These are phyloP conservation scores for Eudyptes chrysolophus DNA, from an alignment of 2,113 vertebrate genomes.

Conservation along the genomic window DNA sequence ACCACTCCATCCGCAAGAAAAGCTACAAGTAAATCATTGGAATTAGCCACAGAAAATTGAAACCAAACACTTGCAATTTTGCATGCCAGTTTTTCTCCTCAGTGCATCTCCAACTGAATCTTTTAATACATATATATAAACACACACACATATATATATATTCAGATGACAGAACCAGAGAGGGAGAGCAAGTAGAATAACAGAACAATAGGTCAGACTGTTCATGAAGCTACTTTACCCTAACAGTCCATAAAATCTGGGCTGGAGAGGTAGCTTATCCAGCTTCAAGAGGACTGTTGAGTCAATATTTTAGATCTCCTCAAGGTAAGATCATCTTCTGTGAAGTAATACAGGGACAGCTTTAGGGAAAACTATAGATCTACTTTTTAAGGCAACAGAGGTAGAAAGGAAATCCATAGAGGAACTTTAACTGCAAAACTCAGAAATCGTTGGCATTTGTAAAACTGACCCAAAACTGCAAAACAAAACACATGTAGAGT, in stretches of 20 bases:
- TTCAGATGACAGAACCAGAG: neutral
- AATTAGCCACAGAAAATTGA: neutral
- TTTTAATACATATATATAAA: neutral
- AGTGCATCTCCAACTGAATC: neutral
- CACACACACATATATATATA: neutral
- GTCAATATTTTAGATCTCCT: neutral
- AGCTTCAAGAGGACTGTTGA: neutral
- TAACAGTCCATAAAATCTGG: neutral
- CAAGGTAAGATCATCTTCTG: neutral
- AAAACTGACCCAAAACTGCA: conserved; percentile 52
- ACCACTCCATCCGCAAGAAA: neutral
- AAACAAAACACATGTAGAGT: conserved; percentile 41
- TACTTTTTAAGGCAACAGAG: neutral
- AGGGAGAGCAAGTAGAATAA: neutral
- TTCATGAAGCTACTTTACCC: neutral
- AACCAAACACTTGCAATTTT: neutral
- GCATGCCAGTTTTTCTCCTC: neutral
- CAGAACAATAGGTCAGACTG: neutral
- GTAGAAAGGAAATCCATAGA: neutral
- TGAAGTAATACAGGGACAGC: neutral
- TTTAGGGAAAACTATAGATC: neutral
- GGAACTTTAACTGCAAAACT: neutral
- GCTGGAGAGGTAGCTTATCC: neutral
- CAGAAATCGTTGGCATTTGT: conserved; percentile 58
- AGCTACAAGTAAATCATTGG: neutral